Conservation (phyloP, 1,140 invertebrate species). For the Drosophila ficusphila region DNA sequence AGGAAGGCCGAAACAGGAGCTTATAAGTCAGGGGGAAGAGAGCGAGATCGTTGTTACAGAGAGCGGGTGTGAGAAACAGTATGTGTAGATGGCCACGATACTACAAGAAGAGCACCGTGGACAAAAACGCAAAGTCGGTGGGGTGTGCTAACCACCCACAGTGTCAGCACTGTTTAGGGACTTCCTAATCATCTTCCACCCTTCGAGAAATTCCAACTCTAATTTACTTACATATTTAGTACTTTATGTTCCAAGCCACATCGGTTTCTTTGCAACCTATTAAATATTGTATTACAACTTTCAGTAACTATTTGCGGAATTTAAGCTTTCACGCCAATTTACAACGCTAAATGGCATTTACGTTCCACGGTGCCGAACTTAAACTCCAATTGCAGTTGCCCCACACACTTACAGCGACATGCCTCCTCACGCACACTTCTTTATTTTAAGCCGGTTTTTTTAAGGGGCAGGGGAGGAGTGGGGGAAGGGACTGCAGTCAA, state of each 20-base stretch:
- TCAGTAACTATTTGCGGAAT: slow-evolving; percentile 25
- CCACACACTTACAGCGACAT: slow-evolving; percentile 18
- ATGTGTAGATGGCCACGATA: slow-evolving; percentile 30
- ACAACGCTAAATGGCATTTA: slow-evolving; percentile 12
- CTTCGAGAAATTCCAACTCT: no score
- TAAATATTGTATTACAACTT: not conserved
- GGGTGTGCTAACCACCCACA: not conserved
- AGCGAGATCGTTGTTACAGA: slow-evolving; percentile 21
- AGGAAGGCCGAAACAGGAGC: slow-evolving; percentile 22
- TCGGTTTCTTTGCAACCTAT: not conserved
- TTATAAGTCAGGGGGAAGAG: not conserved
- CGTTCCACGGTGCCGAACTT: slow-evolving; percentile 38
- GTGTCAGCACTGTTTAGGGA: not conserved
- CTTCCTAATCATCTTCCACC: no score
- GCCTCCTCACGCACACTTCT: slow-evolving; percentile 16
- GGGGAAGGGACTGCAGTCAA: slow-evolving; percentile 35
- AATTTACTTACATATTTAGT: no score
- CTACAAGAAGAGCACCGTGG: slow-evolving; percentile 38
- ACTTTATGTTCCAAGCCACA: no score
- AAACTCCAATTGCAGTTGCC: slow-evolving; percentile 49
- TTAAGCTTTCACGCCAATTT: slow-evolving; percentile 40
- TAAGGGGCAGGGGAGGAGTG: not conserved
- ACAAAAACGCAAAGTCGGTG: not conserved
- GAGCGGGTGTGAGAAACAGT: slow-evolving; percentile 44
- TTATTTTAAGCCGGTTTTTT: slow-evolving; percentile 65